Base-by-base conservation (phyloP, 2,888 invertebrate species). In the Pristionchus entomophagus region DNA sequence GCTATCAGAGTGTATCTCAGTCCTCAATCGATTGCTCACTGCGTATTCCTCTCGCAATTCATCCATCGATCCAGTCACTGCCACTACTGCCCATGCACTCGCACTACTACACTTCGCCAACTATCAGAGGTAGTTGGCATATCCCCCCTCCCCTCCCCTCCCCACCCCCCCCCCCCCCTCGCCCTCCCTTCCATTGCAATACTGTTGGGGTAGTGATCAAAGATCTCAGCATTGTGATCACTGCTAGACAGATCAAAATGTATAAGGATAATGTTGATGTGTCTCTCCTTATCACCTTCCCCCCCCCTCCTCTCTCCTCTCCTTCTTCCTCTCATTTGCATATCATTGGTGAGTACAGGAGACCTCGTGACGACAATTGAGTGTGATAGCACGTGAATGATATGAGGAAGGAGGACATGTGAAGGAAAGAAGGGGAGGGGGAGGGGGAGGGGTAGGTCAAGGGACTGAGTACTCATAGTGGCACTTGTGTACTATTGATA, bases 121-220 rank as follows among this genome's bases (percentile, higher is more conserved):
- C 19, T 85, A 85, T 53, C 73, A 77, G 41, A 85, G 85, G 85
- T 85, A 81, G n/a, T 56, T 56, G 17, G n/a, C 56, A 14, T 8
- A 56, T 56, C 41, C 41, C 12, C n/a, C 35, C 62, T 62, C 32
- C 29, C 35, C 65, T 19, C 65, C 8, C 14, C 45, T 14, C 45
- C 14, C 14, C 45, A 8, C n/a, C n/a, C n/a, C n/a, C n/a, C n/a
- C n/a, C n/a, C n/a, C n/a, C n/a, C n/a, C n/a, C n/a, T n/a, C n/a
- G n/a, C n/a, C n/a, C n/a, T n/a, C n/a, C n/a, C n/a, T n/a, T n/a
- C n/a, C n/a, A n/a, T n/a, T n/a, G n/a, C n/a, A n/a, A 17, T 62
- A 69, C 65, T 35, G 12, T 69, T 22, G 65, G 3, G 59, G 59
- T 26, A 14, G 59, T n/a, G 59, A 59, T 5, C 26, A 8, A 10